A percentile compares a stretch with the other conserved stretches of the same genome.
Conservation (phyloP, 1,140 invertebrate species). For the fruit fly (Drosophila melanogaster) region DNA sequence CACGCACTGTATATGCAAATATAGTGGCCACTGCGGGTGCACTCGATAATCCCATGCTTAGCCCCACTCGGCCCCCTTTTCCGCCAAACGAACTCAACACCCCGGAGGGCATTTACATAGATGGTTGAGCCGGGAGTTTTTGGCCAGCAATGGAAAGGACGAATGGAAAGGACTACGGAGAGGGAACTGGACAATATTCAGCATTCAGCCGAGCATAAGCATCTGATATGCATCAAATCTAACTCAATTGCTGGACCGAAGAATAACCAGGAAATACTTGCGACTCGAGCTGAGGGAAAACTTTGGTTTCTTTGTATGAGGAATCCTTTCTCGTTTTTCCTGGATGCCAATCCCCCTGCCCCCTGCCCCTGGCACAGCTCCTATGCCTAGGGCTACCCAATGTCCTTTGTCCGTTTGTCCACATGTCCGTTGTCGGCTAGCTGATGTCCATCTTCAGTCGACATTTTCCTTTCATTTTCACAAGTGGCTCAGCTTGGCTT, state of each 20-base stretch:
- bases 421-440: constrained; percentile 38
- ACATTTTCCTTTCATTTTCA: constrained; percentile 79
- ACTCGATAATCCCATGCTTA: constrained; percentile 55
- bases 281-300: constrained; percentile 57
- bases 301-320: constrained; percentile 58
- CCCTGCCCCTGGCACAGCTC: neutral
- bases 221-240: constrained; percentile 82
- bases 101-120: constrained; percentile 76
- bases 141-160: constrained; percentile 1
- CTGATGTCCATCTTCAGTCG: constrained; percentile 51
- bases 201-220: constrained; percentile 54
- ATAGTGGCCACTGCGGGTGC: constrained; percentile 38
- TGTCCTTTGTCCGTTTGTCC: constrained; percentile 16
- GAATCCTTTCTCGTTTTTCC: constrained; percentile 41
- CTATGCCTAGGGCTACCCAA: neutral
- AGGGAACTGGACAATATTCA: constrained; percentile 31
- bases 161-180: too few species aligned
- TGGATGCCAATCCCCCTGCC: neutral
- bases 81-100: constrained; percentile 32
- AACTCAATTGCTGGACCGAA: constrained; percentile 75
- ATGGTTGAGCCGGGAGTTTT: constrained; percentile 47
- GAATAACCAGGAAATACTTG: constrained; percentile 80
- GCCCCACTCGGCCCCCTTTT: constrained; percentile 4
- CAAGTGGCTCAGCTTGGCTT: constrained; percentile 76
- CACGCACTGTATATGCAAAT: constrained; percentile 55